Conservation (phyloP, 1,140 invertebrate genomes). For the Bombus superbus region DNA sequence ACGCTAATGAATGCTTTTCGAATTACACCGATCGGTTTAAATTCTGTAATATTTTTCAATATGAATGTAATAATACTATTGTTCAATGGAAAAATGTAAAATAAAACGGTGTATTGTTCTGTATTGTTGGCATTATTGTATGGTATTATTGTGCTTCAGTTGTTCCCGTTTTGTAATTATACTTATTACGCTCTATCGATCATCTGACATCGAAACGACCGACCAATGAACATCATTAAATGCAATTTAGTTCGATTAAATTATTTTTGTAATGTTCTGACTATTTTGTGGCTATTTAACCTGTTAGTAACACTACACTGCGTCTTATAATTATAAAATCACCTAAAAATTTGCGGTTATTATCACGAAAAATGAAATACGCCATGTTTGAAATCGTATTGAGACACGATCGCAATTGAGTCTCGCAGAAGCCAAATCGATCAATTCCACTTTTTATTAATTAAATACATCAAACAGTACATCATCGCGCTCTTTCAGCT, state of each 20-base stretch:
- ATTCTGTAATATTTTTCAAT: neutral
- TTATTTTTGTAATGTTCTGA: neutral
- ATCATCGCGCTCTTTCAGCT: neutral
- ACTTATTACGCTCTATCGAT: constrained; percentile 69
- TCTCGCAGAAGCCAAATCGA: too few relatives aligned
- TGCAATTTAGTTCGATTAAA: constrained; percentile 58
- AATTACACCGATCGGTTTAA: constrained; percentile 20
- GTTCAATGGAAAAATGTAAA: constrained; percentile 37
- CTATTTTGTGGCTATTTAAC: neutral
- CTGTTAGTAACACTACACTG: constrained; percentile 36
- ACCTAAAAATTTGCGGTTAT: too few relatives aligned
- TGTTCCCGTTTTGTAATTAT: constrained; percentile 56
- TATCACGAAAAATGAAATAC: too few relatives aligned
- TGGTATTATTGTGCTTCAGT: neutral
- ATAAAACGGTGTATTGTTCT: neutral
- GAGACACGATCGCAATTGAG: too few relatives aligned
- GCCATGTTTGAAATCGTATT: too few relatives aligned
- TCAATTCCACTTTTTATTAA: too few relatives aligned
- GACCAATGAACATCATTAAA: constrained; percentile 14
- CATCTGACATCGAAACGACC: constrained; percentile 3
- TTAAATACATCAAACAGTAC: neutral
- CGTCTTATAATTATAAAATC: too few relatives aligned
- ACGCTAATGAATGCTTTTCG: constrained; percentile 20
- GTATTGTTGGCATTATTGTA: neutral
- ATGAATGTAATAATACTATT: neutral